These are phyloP conservation scores for Leptobrachium ailaonicum DNA, from an alignment of 2,113 vertebrate species.

Conservation along the genomic window DNA sequence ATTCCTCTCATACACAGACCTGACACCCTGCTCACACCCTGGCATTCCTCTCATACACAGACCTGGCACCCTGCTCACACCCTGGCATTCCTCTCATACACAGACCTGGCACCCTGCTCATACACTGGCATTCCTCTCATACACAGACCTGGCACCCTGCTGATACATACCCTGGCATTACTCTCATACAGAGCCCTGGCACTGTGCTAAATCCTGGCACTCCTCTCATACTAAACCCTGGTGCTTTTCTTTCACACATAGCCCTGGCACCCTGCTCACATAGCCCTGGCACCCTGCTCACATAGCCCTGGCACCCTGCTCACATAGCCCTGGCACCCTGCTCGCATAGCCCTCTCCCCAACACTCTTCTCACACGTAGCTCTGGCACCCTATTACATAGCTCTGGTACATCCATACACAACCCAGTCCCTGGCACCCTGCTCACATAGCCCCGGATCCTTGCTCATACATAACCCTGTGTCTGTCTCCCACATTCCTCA, in stretches of 20 bases:
- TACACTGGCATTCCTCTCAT: not conserved
- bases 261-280: not conserved
- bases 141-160: not conserved
- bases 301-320: not conserved
- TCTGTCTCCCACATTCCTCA: too few relatives aligned
- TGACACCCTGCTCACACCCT: too few relatives aligned
- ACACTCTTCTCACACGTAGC: not conserved
- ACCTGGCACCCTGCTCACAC: not conserved
- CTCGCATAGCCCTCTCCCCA: not conserved
- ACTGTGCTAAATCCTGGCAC: not conserved
- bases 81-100: not conserved
- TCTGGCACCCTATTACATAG: not conserved
- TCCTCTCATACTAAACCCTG: not conserved
- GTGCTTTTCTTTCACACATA: not conserved
- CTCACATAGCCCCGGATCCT: not conserved
- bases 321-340: not conserved
- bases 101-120: not conserved
- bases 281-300: not conserved
- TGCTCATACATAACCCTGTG: too few relatives aligned
- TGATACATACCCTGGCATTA: not conserved
- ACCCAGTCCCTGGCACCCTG: not conserved
- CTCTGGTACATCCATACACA: too few relatives aligned
- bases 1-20: too few relatives aligned
- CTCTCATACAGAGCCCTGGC: not conserved
- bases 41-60: too few relatives aligned